Percentiles rank a stretch among this genome's conserved stretches.
phyloP scores from a whole-genome alignment of 2,797 vertebrate genomes.

The Limnodromus scolopaceus region DNA sequence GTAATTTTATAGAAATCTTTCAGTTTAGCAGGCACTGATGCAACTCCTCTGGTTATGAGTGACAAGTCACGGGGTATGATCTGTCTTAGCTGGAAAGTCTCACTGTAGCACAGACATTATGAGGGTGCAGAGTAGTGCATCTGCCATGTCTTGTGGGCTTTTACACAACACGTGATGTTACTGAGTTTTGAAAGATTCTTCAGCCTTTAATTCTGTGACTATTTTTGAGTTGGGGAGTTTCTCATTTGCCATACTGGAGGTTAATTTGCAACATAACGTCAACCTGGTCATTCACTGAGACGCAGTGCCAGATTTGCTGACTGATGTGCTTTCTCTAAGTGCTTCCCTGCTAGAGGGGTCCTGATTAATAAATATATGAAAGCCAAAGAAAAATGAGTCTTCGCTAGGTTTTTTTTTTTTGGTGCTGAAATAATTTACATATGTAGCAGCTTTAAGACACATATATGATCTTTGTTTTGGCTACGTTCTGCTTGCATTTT shows the following conservation, averaged over 20 bases:
- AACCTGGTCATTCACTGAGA: not conserved
- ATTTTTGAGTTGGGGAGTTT: not conserved
- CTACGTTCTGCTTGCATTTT: not conserved
- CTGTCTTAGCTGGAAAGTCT: not conserved
- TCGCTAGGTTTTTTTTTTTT: conserved; percentile 14
- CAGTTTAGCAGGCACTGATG: not conserved
- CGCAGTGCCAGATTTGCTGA: not conserved
- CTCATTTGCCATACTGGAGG: not conserved
- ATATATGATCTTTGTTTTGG: not conserved
- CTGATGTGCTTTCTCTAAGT: not conserved
- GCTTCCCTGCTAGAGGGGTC: not conserved
- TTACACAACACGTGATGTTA: not conserved
- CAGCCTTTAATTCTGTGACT: not conserved
- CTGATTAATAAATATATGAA: conserved; percentile 17
- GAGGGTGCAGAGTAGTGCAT: not conserved
- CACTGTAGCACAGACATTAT: rapidly evolving
- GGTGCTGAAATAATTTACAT: not conserved
- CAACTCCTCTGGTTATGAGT: not conserved
- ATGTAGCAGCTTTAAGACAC: not conserved
- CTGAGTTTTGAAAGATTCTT: not conserved
- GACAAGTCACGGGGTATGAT: not conserved
- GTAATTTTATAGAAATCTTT: not conserved
- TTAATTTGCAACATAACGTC: not conserved
- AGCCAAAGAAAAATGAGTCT: not conserved
- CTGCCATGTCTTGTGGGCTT: not conserved